Base-by-base conservation (phyloP, 1,140 invertebrate genomes). In the Pararge aegeria region DNA sequence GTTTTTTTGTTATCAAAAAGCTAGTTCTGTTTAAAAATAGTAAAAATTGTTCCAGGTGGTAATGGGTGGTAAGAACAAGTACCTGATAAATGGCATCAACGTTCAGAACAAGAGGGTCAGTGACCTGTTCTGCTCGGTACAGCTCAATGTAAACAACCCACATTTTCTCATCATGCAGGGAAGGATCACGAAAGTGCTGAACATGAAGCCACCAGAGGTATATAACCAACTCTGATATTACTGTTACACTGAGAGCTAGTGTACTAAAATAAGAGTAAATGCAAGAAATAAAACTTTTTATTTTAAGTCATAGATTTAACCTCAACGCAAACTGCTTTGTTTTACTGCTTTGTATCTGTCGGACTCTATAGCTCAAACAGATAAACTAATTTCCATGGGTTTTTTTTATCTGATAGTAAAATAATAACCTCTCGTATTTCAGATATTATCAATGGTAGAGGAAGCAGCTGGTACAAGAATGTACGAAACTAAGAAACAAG, bases 161-260 rank as follows among this genome's bases (percentile, higher is more conserved):
- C 98, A 99, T 87, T 99, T 99, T 85, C 93, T 99, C 3, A 99
- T 99, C 70, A 99, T 99, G 98, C 99, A 99, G 92, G 99, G 99
- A 6, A 93, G 98, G 73, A 99, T 99, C 53, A 99, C 98, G 0
- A 99, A 99, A 93, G 98, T 99, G 1, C 91, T 99, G 1, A 99
- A 99, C 83, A 99, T 99, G 98, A 99, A 99, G 80, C 97, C 98
- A 12, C 93, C 94, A 58, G 98, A 99, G 92, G 96, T 97, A 89
- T 4, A 2, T 24, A 4, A 24, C 7, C 24, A n/a, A n/a, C n/a
- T n/a, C n/a, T n/a, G n/a, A n/a, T n/a, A n/a, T n/a, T n/a, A n/a
- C n/a, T n/a, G n/a, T n/a, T n/a, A n/a, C n/a, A n/a, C n/a, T n/a
- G n/a, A n/a, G n/a, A n/a, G n/a, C n/a, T n/a, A n/a, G n/a, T n/a